phyloP scores from a whole-genome alignment of 2,888 invertebrate genomes.

The Iselma pallidipennis region DNA sequence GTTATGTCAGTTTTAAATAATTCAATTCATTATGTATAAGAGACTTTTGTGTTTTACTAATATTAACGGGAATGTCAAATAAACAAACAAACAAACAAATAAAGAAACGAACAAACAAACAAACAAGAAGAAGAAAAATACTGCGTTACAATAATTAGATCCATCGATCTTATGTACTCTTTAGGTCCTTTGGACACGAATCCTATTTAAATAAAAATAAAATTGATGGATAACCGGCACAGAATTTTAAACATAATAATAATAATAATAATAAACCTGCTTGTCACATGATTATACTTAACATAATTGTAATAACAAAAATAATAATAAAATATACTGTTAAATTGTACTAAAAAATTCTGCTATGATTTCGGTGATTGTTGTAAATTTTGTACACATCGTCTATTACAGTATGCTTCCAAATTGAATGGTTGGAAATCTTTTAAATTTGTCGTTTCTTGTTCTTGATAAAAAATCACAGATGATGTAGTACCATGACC shows the following conservation, averaged over 20 bases:
- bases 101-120: no score
- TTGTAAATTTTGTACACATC: conserved; percentile 69
- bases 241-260: no score
- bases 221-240: background rate
- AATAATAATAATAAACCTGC: background rate
- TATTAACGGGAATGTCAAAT: background rate
- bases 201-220: no score
- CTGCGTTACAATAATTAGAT: background rate
- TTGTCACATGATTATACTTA: conserved; percentile 12
- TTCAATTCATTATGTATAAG: no score
- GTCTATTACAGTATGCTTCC: conserved; percentile 76
- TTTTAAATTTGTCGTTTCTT: conserved; percentile 58
- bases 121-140: background rate
- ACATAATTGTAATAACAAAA: no score
- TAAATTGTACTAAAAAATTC: no score
- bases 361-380: conserved; percentile 58
- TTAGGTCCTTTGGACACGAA: background rate
- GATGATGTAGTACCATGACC: conserved; percentile 52
- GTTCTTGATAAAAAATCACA: conserved; percentile 69
- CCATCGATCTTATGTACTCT: background rate
- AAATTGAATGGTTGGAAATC: conserved; percentile 80
- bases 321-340: no score
- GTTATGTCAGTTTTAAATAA: no score
- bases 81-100: no score
- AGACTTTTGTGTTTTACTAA: background rate